phyloP scores from a whole-genome alignment of 2,888 invertebrate species.

The Drosophila parthenogenetica region DNA sequence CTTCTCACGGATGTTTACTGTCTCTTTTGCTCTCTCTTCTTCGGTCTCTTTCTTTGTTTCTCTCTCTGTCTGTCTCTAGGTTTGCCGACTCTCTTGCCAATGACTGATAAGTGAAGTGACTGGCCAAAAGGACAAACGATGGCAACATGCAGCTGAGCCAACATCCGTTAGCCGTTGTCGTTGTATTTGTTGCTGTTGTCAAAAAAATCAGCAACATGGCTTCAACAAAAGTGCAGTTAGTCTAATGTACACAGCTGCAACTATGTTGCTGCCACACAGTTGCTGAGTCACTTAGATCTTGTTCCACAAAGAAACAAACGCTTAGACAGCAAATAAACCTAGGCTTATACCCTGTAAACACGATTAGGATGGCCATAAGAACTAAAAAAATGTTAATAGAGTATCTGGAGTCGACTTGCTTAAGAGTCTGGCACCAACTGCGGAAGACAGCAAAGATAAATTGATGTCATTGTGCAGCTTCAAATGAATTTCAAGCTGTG shows the following conservation, averaged over 20 bases:
- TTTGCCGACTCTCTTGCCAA: neutral
- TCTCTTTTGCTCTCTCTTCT: neutral
- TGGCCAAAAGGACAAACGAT: constrained; percentile 66
- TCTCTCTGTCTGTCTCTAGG: neutral
- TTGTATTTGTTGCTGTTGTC: constrained; percentile 36
- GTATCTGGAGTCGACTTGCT: constrained; percentile 10
- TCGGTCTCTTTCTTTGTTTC: neutral
- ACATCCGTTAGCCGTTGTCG: constrained; percentile 67
- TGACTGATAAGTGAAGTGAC: constrained; percentile 37
- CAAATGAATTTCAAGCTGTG: constrained; percentile 18
- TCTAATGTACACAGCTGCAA: constrained; percentile 36
- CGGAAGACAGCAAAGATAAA: constrained; percentile 55
- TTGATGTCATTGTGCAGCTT: constrained; percentile 30
- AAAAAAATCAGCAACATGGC: constrained; percentile 59
- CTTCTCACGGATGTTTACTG: constrained; percentile 66
- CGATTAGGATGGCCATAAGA: constrained; percentile 1
- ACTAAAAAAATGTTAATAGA: neutral
- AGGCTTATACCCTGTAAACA: neutral
- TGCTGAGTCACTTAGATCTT: constrained; percentile 63
- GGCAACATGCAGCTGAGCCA: constrained; percentile 68
- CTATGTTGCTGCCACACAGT: constrained; percentile 57
- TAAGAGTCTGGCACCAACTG: constrained; percentile 28
- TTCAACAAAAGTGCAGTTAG: constrained; percentile 69
- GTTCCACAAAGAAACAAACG: constrained; percentile 35
- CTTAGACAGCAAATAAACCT: constrained; percentile 1